phyloP scores from a whole-genome alignment of 2,888 invertebrate genomes.

The Drosophila atripex region DNA sequence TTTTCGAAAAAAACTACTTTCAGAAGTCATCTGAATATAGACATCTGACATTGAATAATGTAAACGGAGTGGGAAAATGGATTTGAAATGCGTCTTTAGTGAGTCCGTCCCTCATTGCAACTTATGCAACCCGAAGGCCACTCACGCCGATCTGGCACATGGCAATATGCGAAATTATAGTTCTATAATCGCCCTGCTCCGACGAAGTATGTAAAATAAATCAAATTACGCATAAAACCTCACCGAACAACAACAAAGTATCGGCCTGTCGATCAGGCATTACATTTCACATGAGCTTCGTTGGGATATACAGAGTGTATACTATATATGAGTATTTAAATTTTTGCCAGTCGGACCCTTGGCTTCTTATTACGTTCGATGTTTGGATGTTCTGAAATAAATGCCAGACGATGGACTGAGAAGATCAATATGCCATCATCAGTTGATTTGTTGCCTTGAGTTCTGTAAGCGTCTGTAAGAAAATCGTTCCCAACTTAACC shows the following conservation, averaged over 20 bases:
- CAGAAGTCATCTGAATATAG: not conserved
- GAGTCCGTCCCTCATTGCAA: slow-evolving; percentile 12
- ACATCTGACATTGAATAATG: slow-evolving; percentile 6
- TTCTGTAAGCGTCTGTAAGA: too few species aligned
- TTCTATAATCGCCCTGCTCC: slow-evolving; percentile 44
- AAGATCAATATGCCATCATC: not conserved
- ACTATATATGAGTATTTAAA: slow-evolving; percentile 53
- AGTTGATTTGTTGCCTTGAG: too few species aligned
- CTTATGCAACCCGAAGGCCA: slow-evolving; percentile 35
- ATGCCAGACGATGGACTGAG: slow-evolving; percentile 32
- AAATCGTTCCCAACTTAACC: not conserved
- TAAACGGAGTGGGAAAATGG: slow-evolving; percentile 9
- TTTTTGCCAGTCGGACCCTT: slow-evolving; percentile 23
- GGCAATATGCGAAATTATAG: slow-evolving; percentile 41
- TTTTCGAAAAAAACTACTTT: not conserved
- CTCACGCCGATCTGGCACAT: slow-evolving; percentile 30
- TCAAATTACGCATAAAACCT: slow-evolving; percentile 62
- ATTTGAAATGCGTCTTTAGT: slow-evolving; percentile 2
- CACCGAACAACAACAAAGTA: slow-evolving; percentile 8
- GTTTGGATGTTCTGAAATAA: slow-evolving; percentile 24
- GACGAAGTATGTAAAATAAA: slow-evolving; percentile 49
- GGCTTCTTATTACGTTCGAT: slow-evolving; percentile 55
- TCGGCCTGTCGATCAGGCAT: slow-evolving; percentile 18
- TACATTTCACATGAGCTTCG: slow-evolving; percentile 47
- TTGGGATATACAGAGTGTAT: slow-evolving; percentile 21